Base-by-base conservation (phyloP, 2,888 invertebrate genomes). In the Melipona bicolor region DNA sequence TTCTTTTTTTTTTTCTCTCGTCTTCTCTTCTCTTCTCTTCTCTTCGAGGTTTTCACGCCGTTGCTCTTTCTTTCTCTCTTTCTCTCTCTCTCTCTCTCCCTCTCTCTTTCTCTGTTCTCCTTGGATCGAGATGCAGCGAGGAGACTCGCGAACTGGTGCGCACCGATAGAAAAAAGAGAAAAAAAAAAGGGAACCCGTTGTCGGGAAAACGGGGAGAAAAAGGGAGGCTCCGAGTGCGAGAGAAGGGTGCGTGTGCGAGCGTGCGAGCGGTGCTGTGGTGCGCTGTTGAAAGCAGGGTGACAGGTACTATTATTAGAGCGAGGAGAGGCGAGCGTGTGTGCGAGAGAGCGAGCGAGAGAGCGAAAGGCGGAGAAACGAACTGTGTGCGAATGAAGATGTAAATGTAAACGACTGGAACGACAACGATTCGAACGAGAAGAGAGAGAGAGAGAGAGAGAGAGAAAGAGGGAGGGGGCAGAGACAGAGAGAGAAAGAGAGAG, bases 401-500 rank as follows among this genome's bases (percentile, higher is more conserved):
- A 62, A 62, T 24, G 69, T 24, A 43, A 59, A 81, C 50, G 17
- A 36, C 13, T 65, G 36, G 72, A 32, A 50, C 19, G 50, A 49
- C 11, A 36, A 9, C 9, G 36, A 36, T 36, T 36, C 36, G 36
- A 36, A 36, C 36, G 36, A 36, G 9, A 36, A 36, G 1, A 36
- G 36, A 11, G 50, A 59, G 21, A n/a, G 21, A 49, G 43, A 32
- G 36, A 11, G n/a, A 32, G 24, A 49, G 64, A 32, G 36, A 11
- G n/a, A 32, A 21, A 49, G 64, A 36, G 21, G 21, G 24, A 32
- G 43, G 19, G 36, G n/a, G 32, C 24, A 49, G 64, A n/a, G 32
- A 36, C 65, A 50, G 62, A 71, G 64, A 5, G 74, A 70, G 64
- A 54, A 69, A 50, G 82, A 65, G 65, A 54, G 76, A 52, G 50